Evolutionary conservation across 2,888 invertebrate species (phyloP).

Genomic region (Thecophora atra): DNA sequence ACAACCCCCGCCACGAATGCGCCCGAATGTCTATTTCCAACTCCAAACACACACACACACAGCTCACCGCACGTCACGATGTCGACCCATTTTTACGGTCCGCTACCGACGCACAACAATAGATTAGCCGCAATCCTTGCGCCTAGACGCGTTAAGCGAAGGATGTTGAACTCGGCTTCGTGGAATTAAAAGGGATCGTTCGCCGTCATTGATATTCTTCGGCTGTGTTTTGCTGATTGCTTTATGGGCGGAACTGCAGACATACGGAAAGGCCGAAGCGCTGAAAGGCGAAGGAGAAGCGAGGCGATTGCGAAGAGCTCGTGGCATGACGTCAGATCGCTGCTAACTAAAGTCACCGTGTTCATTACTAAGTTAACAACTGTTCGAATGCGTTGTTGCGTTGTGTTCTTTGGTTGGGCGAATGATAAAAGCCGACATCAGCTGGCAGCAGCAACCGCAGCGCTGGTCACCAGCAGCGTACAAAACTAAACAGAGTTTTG

Average conservation of each 20-base stretch:
- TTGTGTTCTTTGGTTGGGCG: constrained; percentile 24
- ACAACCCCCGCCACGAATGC: constrained; percentile 24
- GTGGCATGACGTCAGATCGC: constrained; percentile 29
- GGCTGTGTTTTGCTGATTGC: constrained; percentile 20
- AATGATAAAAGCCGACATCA: constrained; percentile 21
- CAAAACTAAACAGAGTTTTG: not conserved
- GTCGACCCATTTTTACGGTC: constrained; percentile 32
- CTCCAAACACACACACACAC: not conserved
- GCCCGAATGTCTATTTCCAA: not conserved
- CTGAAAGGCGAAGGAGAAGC: not conserved
- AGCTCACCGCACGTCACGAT: not conserved
- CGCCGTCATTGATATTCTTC: constrained; percentile 14
- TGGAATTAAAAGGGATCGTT: constrained; percentile 23
- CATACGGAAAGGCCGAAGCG: not conserved
- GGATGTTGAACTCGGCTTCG: constrained; percentile 32
- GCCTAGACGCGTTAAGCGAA: not conserved
- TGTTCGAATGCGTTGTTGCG: constrained; percentile 12
- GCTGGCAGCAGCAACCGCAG: not conserved
- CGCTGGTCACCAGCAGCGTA: not conserved
- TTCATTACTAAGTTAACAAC: not conserved
- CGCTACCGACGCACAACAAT: constrained; percentile 24
- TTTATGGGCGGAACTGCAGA: constrained; percentile 25
- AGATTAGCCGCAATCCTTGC: constrained; percentile 22
- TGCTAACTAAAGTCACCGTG: constrained; percentile 2
- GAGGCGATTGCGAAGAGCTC: not conserved